Evolutionary conservation across 2,113 vertebrate species (phyloP).

Genomic region (Oceanodroma tethys): DNA sequence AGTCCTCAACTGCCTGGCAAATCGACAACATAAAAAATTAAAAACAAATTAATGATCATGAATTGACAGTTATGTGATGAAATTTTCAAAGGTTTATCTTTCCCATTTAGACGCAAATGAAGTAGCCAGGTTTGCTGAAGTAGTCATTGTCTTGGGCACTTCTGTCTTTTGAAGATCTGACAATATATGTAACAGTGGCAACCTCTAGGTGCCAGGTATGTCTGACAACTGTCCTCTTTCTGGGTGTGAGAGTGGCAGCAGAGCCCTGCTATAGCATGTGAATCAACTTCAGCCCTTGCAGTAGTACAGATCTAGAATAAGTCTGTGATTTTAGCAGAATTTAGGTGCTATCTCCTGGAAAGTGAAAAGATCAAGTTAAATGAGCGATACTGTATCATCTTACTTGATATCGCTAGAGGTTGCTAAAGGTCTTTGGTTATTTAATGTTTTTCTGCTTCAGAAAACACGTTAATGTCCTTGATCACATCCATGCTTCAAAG

Average conservation of each 20-base stretch:
- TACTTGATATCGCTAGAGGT: not conserved
- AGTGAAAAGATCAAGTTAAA: not conserved
- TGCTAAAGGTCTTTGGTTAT: not conserved
- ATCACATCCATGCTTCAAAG: not conserved
- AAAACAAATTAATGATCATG: not conserved
- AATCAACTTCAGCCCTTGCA: not conserved
- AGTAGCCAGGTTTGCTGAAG: not conserved
- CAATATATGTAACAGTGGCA: not conserved
- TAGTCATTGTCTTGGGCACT: not conserved
- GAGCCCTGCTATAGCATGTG: not conserved
- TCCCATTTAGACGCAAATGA: not conserved
- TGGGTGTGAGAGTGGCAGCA: not conserved
- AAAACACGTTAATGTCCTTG: not conserved
- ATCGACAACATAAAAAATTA: not conserved
- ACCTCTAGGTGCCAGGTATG: not conserved
- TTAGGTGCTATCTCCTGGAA: not conserved
- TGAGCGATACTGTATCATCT: not conserved
- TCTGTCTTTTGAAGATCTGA: not conserved
- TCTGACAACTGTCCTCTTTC: not conserved
- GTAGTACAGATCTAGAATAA: not conserved
- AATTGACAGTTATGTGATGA: not conserved
- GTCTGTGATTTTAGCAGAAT: not conserved
- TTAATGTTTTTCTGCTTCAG: not conserved
- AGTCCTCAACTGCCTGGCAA: not conserved
- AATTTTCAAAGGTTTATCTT: not conserved